Evolutionary conservation across 2,797 vertebrate species (phyloP), one percentile per base, ranked within the genome.

Genomic region (Tokudaia muenninki): DNA sequence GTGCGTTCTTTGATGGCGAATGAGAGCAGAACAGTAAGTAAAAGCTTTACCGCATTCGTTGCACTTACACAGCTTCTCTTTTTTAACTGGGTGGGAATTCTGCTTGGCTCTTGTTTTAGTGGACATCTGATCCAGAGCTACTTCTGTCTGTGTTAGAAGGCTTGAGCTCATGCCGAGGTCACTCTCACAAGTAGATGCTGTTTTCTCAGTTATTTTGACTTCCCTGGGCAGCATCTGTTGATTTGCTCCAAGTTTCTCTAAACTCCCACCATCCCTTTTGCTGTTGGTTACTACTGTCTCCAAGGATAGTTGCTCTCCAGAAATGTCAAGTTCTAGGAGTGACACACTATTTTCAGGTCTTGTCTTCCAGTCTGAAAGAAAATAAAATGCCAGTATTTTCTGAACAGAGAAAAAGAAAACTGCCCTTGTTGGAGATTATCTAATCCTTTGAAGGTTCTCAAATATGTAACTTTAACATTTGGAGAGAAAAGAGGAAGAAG

Each of bases 41-140:
- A 98, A 98, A 7, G 97, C 96, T 94, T 98, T 98, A 26, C 98
- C 98, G 72, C 98, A 98, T 41, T 98, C 97, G 10, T 81, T 97
- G 47, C 98, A 98, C 37, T 97, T 97, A 83, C 98, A 98, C 19
- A 96, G 95, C 75, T 98, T 98, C 94, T 98, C 97, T 83, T 98
- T 98, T 44, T 95, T 97, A n/a, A 96, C 87, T 3, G 94, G 88
- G 21, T 97, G 96, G 61, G 95, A 84, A 57, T 93, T 97, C 74
- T 96, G 97, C 81, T 93, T 97, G 26, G 41, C 52, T 3, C 37
- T 84, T 57, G 91, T 83, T 95, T 94, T 97, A 16, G 87, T 34
- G 12, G 94, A 75, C 6, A 81, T 67, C 57, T 98, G 86, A 80
- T 92, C 84, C 34, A 96, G 57, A 70, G 89, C 63, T 78, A 29